These are phyloP conservation scores for Hyposmocoma kahamanoa DNA, from an alignment of 1,140 invertebrate species.

Conservation along the genomic window DNA sequence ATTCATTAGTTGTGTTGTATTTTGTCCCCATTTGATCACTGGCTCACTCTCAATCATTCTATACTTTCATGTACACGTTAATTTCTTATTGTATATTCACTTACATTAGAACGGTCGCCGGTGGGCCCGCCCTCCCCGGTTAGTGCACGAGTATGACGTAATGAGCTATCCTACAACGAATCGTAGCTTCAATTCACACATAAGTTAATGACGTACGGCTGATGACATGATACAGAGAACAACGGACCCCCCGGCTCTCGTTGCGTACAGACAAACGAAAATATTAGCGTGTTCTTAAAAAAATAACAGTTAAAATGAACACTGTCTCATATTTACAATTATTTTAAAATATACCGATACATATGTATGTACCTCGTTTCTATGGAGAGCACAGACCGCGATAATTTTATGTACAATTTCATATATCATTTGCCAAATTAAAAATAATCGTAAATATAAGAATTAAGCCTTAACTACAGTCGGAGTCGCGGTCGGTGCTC, in stretches of 20 bases:
- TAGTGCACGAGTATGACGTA: no score
- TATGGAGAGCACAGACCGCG: slow-evolving; percentile 18
- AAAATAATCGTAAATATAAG: slow-evolving; percentile 16
- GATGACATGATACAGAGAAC: slow-evolving; percentile 6
- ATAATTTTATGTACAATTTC: slow-evolving; percentile 49
- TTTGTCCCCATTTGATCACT: slow-evolving; percentile 31
- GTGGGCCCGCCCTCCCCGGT: no score
- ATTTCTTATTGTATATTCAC: no score
- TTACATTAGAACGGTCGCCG: no score
- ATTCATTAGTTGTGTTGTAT: slow-evolving; percentile 9
- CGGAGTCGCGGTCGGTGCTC: slow-evolving; percentile 13
- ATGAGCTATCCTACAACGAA: no score
- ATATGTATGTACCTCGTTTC: slow-evolving; percentile 36
- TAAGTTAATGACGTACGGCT: no score
- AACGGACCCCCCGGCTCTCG: no score
- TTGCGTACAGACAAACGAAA: slow-evolving; percentile 13
- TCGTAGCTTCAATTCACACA: no score
- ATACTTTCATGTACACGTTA: no score
- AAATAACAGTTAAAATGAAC: slow-evolving; percentile 57
- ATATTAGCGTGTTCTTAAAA: slow-evolving; percentile 37
- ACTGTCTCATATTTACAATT: slow-evolving; percentile 62
- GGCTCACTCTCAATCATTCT: slow-evolving; percentile 10
- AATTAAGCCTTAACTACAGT: slow-evolving; percentile 24
- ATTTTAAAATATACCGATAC: slow-evolving; percentile 60
- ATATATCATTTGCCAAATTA: slow-evolving; percentile 22